These are phyloP conservation scores for Drosophila varians DNA, from an alignment of 1,140 invertebrate species.

Conservation along the genomic window DNA sequence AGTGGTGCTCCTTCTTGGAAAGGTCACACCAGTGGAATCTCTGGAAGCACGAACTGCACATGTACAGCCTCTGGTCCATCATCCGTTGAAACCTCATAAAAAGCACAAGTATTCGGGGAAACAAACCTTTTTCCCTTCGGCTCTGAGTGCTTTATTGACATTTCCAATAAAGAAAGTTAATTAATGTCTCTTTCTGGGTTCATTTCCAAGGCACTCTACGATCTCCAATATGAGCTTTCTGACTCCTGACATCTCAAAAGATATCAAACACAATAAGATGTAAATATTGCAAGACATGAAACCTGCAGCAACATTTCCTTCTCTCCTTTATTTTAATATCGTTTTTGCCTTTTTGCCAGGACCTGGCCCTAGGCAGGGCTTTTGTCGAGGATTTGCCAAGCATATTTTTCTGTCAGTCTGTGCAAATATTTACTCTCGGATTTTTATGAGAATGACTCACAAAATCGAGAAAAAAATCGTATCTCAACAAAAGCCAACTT, in stretches of 20 bases:
- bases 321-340: conserved; percentile 54
- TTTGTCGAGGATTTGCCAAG: conserved; percentile 49
- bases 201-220: not conserved
- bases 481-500: conserved; percentile 45
- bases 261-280: conserved; percentile 41
- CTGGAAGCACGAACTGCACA: conserved; percentile 37
- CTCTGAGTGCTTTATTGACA: not conserved
- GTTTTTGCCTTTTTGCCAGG: conserved; percentile 32
- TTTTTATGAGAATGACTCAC: conserved; percentile 43
- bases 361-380: conserved; percentile 22
- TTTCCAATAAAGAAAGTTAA: not conserved
- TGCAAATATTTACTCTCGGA: conserved; percentile 72
- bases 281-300: conserved; percentile 36
- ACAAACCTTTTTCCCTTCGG: not conserved
- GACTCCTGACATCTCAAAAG: conserved; percentile 8
- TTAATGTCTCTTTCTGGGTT: not conserved
- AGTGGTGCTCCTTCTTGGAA: conserved; percentile 46
- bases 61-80: conserved; percentile 12
- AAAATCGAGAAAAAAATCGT: conserved; percentile 32
- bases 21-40: conserved; percentile 38
- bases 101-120: not conserved
- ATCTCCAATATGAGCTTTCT: not conserved
- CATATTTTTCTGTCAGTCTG: conserved; percentile 62
- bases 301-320: conserved; percentile 18
- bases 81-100: not conserved